Evolutionary conservation across 1,140 invertebrate species (phyloP).

Genomic region (Listronotus oregonensis): DNA sequence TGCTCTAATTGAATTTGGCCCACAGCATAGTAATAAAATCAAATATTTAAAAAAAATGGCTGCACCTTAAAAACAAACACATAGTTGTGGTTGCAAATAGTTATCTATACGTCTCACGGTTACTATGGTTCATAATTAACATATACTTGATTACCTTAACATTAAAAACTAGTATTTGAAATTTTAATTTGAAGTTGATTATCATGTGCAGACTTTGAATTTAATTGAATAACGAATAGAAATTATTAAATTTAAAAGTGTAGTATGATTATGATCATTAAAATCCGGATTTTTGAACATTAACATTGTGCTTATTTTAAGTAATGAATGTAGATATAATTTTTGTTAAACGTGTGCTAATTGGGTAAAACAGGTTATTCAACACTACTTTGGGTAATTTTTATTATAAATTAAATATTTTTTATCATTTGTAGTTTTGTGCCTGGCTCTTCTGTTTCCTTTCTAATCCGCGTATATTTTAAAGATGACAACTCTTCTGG

Average conservation of each 20-base stretch:
- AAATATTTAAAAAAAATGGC: conserved; percentile 7
- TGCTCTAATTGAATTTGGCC: not conserved
- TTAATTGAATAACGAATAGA: conserved; percentile 10
- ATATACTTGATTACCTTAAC: conserved; percentile 32
- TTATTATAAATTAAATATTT: no score
- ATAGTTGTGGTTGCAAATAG: conserved; percentile 20
- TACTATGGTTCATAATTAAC: conserved; percentile 10
- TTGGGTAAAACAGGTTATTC: no score
- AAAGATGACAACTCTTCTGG: no score
- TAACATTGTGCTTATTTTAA: no score
- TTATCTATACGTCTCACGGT: not conserved
- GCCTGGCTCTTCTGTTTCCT: no score
- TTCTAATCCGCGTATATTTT: no score
- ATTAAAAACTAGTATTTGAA: conserved; percentile 26
- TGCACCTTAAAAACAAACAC: conserved; percentile 13
- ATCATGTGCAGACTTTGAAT: conserved; percentile 6
- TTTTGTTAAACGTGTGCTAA: no score
- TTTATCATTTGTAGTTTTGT: no score
- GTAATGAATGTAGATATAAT: no score
- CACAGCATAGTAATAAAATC: conserved; percentile 8
- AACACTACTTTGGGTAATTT: no score
- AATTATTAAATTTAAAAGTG: not conserved
- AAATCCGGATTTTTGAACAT: no score
- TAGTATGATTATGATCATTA: no score
- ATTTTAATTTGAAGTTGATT: conserved; percentile 20